Conservation (phyloP, 1,140 invertebrate species). For the Linepithema humile region DNA sequence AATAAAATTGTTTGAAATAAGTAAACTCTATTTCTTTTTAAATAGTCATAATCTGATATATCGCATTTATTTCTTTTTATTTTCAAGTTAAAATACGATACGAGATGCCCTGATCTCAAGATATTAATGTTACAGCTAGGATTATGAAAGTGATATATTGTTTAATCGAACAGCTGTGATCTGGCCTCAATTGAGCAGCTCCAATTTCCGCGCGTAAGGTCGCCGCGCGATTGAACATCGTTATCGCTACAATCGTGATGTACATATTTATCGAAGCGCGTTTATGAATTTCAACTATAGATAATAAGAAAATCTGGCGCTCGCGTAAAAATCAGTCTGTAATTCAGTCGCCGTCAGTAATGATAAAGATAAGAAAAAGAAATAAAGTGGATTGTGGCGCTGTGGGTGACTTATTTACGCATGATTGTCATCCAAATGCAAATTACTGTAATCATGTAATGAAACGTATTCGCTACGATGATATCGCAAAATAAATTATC, state of each 20-base stretch:
- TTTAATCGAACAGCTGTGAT: neutral
- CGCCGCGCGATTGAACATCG: constrained; percentile 11
- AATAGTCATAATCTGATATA: neutral
- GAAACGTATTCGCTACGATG: neutral
- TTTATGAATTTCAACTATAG: neutral
- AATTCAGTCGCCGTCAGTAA: neutral
- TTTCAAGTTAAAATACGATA: neutral
- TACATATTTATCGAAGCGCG: neutral
- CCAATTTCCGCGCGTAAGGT: constrained; percentile 30
- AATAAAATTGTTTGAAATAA: neutral
- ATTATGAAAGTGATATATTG: neutral
- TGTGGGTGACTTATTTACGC: neutral
- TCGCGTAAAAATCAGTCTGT: neutral
- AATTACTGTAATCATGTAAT: constrained; percentile 19
- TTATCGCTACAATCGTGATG: constrained; percentile 9
- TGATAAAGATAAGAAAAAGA: neutral
- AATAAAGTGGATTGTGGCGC: neutral
- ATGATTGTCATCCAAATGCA: neutral
- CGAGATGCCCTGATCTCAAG: neutral
- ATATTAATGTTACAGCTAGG: neutral
- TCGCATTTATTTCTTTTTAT: neutral
- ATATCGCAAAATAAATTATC: constrained; percentile 11
- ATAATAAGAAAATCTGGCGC: neutral
- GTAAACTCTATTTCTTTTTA: neutral
- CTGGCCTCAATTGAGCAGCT: constrained; percentile 1